Percentiles rank a stretch among this genome's conserved stretches.
These are phyloP conservation scores for Silurus lanzhouensis DNA, from an alignment of 2,797 vertebrate genomes.

Conservation along the genomic window DNA sequence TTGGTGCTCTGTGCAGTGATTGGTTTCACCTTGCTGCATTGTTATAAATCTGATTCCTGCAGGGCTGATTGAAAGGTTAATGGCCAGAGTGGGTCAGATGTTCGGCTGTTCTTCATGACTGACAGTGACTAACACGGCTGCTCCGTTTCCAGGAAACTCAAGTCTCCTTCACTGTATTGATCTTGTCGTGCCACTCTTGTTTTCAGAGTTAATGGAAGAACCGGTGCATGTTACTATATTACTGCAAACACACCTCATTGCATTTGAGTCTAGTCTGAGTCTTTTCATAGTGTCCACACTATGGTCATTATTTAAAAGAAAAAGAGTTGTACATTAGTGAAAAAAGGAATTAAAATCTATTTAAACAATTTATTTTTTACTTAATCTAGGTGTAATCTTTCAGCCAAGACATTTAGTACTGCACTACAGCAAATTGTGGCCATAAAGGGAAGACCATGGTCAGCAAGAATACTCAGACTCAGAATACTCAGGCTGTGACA, in stretches of 20 bases:
- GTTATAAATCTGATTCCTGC: conserved; percentile 47
- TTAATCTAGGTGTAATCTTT: neutral
- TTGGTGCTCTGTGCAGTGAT: neutral
- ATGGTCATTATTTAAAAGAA: neutral
- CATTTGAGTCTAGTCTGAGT: neutral
- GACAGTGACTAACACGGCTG: conserved; percentile 45
- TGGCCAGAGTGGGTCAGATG: conserved; percentile 39
- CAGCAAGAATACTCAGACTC: neutral
- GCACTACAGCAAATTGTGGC: neutral
- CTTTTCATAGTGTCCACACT: conserved; percentile 4
- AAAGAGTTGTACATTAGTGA: neutral
- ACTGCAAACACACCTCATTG: neutral
- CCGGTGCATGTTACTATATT: conserved; percentile 5
- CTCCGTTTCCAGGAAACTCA: conserved; percentile 51
- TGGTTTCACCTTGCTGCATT: conserved; percentile 45
- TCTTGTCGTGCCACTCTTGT: conserved; percentile 20
- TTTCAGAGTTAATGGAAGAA: conserved; percentile 38
- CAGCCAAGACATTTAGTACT: too few relatives aligned
- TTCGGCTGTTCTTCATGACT: conserved; percentile 35
- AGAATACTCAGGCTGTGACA: neutral
- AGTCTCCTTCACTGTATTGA: conserved; percentile 45
- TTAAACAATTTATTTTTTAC: too few relatives aligned
- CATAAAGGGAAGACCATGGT: neutral
- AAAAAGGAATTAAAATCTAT: neutral
- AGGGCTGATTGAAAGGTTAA: conserved; percentile 51